These are phyloP conservation scores for Epinotia ramella DNA, from an alignment of 2,888 invertebrate genomes.

Conservation along the genomic window DNA sequence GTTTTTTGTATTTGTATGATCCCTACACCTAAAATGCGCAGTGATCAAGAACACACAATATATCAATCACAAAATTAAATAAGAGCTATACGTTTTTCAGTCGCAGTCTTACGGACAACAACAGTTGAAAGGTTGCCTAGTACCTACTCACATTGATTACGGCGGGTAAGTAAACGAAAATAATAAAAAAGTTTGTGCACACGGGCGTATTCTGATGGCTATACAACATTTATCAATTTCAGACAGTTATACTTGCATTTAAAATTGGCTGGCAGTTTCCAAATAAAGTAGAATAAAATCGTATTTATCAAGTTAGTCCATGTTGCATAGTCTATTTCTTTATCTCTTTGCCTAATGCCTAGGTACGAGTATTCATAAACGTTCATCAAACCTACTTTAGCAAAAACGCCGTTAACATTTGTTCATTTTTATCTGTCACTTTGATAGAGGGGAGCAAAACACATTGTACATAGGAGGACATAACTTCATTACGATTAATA, in stretches of 20 bases:
- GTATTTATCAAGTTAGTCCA: not conserved
- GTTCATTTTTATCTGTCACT: too few species aligned
- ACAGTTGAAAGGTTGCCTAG: slow-evolving; percentile 17
- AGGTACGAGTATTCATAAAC: too few species aligned
- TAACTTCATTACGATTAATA: too few species aligned
- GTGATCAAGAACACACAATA: not conserved
- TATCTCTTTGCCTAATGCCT: too few species aligned
- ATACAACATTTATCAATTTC: not conserved
- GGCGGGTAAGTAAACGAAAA: slow-evolving; percentile 35
- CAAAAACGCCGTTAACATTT: too few species aligned
- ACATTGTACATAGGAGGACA: too few species aligned
- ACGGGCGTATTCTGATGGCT: slow-evolving; percentile 22
- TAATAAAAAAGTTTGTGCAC: slow-evolving; percentile 25
- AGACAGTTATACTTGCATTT: not conserved
- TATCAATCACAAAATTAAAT: slow-evolving; percentile 4
- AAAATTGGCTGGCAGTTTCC: not conserved
- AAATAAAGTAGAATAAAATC: not conserved
- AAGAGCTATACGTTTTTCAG: slow-evolving; percentile 9
- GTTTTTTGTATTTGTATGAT: not conserved
- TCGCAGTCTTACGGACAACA: slow-evolving; percentile 1
- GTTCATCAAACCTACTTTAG: too few species aligned
- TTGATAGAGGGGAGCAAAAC: too few species aligned
- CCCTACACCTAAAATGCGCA: not conserved
- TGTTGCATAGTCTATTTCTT: too few species aligned
- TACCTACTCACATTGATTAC: slow-evolving; percentile 41